Evolutionary conservation across 2,888 invertebrate genomes (phyloP).

Genomic region (Rhamnusium bicolor): DNA sequence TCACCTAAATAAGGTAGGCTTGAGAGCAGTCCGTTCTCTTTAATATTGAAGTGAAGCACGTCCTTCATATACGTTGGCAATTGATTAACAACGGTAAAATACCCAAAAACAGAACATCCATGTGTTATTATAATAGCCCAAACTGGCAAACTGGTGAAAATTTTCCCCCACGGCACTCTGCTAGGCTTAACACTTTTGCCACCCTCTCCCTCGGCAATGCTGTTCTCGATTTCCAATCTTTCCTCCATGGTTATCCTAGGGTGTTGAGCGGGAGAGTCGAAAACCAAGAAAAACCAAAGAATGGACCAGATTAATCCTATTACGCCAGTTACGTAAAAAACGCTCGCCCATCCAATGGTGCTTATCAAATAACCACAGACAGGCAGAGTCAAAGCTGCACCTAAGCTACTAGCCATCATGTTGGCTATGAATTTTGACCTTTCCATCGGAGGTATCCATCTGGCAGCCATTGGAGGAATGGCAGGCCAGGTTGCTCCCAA

Average conservation of each 20-base stretch:
- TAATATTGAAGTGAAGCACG: slow-evolving; percentile 84
- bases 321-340: slow-evolving; percentile 89
- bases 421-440: slow-evolving; percentile 94
- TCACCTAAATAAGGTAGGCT: slow-evolving; percentile 87
- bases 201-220: slow-evolving; percentile 73
- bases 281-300: slow-evolving; percentile 86
- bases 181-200: slow-evolving; percentile 65
- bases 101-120: slow-evolving; percentile 88
- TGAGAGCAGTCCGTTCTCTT: slow-evolving; percentile 88
- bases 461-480: slow-evolving; percentile 92
- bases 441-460: slow-evolving; percentile 96
- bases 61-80: slow-evolving; percentile 90
- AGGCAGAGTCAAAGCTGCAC: slow-evolving; percentile 93
- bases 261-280: slow-evolving; percentile 87
- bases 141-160: slow-evolving; percentile 82
- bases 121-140: slow-evolving; percentile 91
- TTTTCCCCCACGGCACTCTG: slow-evolving; percentile 82
- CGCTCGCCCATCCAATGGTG: slow-evolving; percentile 89
- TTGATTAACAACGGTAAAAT: slow-evolving; percentile 91
- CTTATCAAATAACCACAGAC: slow-evolving; percentile 88
- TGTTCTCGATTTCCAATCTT: slow-evolving; percentile 78
- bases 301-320: slow-evolving; percentile 87
- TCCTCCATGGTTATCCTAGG: slow-evolving; percentile 86
- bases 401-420: slow-evolving; percentile 94
- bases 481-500: slow-evolving; percentile 94